Evolutionary conservation across 2,797 vertebrate species (phyloP).

Genomic region (Halcyon leucocephala): DNA sequence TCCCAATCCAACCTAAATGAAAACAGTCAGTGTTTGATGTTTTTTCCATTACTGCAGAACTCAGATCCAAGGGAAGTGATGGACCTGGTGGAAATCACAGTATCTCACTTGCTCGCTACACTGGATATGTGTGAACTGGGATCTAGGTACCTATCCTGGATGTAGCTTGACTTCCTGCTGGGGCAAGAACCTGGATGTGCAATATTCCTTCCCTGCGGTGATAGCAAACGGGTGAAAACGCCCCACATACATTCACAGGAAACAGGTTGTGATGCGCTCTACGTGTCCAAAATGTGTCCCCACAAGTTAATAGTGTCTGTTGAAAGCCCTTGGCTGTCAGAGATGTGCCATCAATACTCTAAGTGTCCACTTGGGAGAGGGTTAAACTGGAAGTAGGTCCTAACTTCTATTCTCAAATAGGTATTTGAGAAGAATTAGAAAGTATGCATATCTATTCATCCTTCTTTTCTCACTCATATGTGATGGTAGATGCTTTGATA

Average conservation of each 20-base stretch:
- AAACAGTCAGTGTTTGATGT: background rate
- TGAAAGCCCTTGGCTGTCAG: background rate
- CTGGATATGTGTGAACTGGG: background rate
- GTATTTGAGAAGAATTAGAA: background rate
- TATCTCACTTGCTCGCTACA: fast-evolving
- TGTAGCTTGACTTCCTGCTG: background rate
- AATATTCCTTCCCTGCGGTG: background rate
- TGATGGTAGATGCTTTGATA: background rate
- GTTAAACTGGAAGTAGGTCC: background rate
- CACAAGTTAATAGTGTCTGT: background rate
- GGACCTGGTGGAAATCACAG: background rate
- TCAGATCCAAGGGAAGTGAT: background rate
- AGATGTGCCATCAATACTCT: background rate
- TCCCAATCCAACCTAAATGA: background rate
- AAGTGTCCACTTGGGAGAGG: background rate
- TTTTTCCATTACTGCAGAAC: background rate
- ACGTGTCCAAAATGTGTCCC: background rate
- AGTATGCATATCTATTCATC: background rate
- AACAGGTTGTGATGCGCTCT: background rate
- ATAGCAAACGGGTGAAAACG: fast-evolving
- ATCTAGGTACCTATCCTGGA: background rate
- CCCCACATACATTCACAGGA: fast-evolving
- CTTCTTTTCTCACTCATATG: background rate
- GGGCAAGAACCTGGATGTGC: background rate
- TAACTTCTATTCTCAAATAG: background rate